Evolutionary conservation across 2,113 vertebrate genomes (phyloP).

Genomic region (Lophura nycthemera): DNA sequence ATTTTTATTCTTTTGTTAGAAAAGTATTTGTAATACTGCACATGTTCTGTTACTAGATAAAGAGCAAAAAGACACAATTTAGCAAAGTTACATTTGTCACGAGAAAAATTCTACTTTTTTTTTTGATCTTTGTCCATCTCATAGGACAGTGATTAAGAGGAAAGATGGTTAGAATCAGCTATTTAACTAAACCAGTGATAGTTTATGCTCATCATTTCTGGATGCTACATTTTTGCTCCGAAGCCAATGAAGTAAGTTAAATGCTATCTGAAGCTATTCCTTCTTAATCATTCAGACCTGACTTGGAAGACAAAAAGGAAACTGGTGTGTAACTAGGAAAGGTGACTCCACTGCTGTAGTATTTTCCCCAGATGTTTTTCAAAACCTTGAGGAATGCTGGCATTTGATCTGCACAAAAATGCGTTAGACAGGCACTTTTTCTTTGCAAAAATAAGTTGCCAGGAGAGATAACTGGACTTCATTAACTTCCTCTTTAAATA

Average conservation of each 20-base stretch:
- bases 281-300: background rate
- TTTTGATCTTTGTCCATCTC: background rate
- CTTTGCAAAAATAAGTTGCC: background rate
- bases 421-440: background rate
- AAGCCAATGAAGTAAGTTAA: background rate
- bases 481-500: background rate
- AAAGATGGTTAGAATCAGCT: background rate
- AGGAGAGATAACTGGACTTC: background rate
- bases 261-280: background rate
- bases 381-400: background rate
- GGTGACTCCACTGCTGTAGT: background rate
- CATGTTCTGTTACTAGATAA: background rate
- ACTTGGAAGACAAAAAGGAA: background rate
- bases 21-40: background rate
- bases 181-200: background rate
- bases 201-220: background rate
- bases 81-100: background rate
- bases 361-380: constrained; percentile 6
- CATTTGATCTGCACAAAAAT: background rate
- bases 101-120: background rate
- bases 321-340: background rate
- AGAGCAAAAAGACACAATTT: background rate
- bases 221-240: background rate
- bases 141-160: background rate
- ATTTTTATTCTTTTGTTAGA: background rate